Conservation (phyloP, 1,140 invertebrate species). For the Lordiphosa clarofinis region DNA sequence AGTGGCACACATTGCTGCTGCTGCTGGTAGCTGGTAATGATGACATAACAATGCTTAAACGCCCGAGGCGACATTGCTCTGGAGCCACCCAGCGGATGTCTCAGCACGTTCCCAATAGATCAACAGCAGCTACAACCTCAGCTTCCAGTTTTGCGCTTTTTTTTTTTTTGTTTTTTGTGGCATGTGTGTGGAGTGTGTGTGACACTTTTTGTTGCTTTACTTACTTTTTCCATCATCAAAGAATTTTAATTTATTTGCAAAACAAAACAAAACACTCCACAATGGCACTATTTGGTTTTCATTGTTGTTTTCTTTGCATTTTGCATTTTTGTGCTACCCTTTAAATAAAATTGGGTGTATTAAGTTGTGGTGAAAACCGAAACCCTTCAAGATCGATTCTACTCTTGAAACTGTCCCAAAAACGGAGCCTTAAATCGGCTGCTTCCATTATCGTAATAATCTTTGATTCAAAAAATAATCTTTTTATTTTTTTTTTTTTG, state of each 20-base stretch:
- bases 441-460: too few species aligned
- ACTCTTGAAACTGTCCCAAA: too few species aligned
- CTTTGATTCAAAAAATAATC: too few species aligned
- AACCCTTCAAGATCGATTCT: too few species aligned
- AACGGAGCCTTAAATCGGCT: too few species aligned
- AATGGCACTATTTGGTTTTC: conserved; percentile 18
- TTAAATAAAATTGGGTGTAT: background rate
- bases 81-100: conserved; percentile 54
- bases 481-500: too few species aligned
- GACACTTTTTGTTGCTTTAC: conserved; percentile 35
- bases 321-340: background rate
- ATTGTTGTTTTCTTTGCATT: background rate
- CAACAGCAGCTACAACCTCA: conserved; percentile 43
- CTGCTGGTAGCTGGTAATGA: conserved; percentile 59
- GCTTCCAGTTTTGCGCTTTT: conserved; percentile 7
- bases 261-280: conserved; percentile 57
- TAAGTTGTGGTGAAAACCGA: too few species aligned
- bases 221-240: conserved; percentile 67
- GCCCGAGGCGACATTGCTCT: conserved; percentile 60
- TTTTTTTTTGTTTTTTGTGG: conserved; percentile 2
- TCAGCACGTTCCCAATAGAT: conserved; percentile 76
- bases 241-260: conserved; percentile 76
- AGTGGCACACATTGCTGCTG: conserved; percentile 35
- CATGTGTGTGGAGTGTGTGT: too few species aligned
- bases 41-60: conserved; percentile 76